A percentile compares a stretch with the other conserved stretches of the same genome.
These are phyloP conservation scores for Hoplodrina ambigua DNA, from an alignment of 2,888 invertebrate species.

Conservation along the genomic window DNA sequence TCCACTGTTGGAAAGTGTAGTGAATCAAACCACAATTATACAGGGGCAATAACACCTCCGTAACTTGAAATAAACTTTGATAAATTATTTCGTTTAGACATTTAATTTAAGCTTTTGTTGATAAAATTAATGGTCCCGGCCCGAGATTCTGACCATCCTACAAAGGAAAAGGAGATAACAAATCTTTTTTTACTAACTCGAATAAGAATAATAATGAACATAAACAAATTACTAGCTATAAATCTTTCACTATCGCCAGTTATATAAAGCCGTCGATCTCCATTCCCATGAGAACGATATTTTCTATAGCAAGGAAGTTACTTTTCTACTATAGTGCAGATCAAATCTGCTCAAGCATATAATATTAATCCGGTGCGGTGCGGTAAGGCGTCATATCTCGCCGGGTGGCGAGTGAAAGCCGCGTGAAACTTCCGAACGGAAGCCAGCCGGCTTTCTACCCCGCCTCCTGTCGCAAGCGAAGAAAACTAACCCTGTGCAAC, in stretches of 20 bases:
- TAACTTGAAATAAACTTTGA: constrained; percentile 33
- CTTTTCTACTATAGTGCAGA: constrained; percentile 64
- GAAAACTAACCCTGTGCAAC: constrained; percentile 80
- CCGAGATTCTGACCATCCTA: constrained; percentile 32
- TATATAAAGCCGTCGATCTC: constrained; percentile 42
- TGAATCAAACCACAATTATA: constrained; percentile 19
- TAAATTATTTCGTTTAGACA: constrained; percentile 50
- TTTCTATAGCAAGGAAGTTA: constrained; percentile 55
- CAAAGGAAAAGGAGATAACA: constrained; percentile 47
- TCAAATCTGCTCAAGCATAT: constrained; percentile 72
- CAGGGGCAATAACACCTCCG: constrained; percentile 4
- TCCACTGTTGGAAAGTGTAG: constrained; percentile 19
- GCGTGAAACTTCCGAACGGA: constrained; percentile 88
- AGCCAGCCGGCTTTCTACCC: constrained; percentile 87
- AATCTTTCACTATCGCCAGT: constrained; percentile 47
- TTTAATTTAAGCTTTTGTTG: constrained; percentile 53
- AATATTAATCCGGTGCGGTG: constrained; percentile 72
- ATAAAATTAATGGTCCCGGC: constrained; percentile 50
- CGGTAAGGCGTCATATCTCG: constrained; percentile 75
- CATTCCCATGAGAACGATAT: constrained; percentile 52
- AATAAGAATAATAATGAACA: constrained; percentile 39
- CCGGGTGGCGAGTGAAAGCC: constrained; percentile 83
- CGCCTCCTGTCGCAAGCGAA: constrained; percentile 78
- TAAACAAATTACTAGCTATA: constrained; percentile 47
- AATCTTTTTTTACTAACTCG: constrained; percentile 44